A percentile compares a stretch with the other conserved stretches of the same genome.
These are phyloP conservation scores for Threskiornis aethiopicus DNA, from an alignment of 2,797 vertebrate genomes.

Conservation along the genomic window DNA sequence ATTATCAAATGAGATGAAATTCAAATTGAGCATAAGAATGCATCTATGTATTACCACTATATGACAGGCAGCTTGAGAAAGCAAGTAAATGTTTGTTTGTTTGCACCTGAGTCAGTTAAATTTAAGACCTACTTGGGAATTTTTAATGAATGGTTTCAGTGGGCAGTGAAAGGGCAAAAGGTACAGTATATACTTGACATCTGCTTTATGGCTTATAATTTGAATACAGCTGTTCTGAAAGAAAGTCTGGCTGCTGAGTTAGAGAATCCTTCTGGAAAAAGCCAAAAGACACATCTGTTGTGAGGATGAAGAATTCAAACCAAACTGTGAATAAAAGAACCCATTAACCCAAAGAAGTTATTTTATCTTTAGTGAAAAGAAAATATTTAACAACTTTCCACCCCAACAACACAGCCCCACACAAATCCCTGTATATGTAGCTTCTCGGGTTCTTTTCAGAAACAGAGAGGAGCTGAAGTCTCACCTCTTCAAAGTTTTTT, in stretches of 20 bases:
- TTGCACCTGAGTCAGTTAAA: background rate
- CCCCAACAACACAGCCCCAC: background rate
- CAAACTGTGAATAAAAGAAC: conserved; percentile 15
- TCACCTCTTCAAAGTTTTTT: background rate
- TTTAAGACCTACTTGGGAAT: background rate
- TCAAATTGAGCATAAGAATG: background rate
- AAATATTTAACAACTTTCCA: background rate
- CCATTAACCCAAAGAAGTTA: background rate
- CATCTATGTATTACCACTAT: background rate
- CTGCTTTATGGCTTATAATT: background rate
- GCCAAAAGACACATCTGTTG: background rate
- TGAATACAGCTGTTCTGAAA: conserved; percentile 37
- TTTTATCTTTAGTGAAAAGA: background rate
- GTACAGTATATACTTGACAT: background rate
- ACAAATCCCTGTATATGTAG: background rate
- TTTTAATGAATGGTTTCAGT: conserved; percentile 10
- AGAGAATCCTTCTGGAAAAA: background rate
- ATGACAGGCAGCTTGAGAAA: background rate
- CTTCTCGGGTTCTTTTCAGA: background rate
- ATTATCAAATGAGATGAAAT: background rate
- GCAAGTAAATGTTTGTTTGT: background rate
- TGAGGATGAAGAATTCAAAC: background rate
- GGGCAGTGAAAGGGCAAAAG: conserved; percentile 15
- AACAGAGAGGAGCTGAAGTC: background rate
- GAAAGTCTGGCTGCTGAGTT: background rate